Evolutionary conservation across 2,113 vertebrate species (phyloP).

Genomic region (Larimichthys polyactis): DNA sequence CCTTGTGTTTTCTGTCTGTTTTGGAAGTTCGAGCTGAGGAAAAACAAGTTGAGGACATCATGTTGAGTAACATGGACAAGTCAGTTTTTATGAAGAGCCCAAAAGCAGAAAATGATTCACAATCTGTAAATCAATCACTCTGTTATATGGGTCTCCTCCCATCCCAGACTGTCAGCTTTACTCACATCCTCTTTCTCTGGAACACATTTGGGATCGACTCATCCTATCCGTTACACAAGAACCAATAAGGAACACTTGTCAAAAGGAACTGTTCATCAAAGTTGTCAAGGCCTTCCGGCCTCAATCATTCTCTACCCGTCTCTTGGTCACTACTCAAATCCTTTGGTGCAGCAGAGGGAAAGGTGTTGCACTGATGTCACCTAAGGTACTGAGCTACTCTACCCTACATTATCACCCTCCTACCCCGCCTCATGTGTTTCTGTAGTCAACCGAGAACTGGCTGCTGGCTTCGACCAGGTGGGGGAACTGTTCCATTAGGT

Average conservation of each 20-base stretch:
- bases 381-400: slow-evolving; percentile 31
- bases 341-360: background rate
- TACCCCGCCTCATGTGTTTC: slow-evolving; percentile 7
- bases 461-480: slow-evolving; percentile 32
- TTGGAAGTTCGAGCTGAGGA: background rate
- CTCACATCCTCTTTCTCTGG: slow-evolving; percentile 5
- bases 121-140: no score
- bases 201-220: background rate
- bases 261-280: background rate
- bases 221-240: slow-evolving; percentile 24
- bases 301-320: background rate
- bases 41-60: background rate
- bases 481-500: slow-evolving; percentile 37
- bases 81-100: background rate
- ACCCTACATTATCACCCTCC: background rate
- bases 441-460: slow-evolving; percentile 20
- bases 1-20: background rate
- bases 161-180: slow-evolving; percentile 1
- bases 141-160: background rate
- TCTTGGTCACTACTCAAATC: background rate
- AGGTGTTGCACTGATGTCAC: slow-evolving; percentile 33
- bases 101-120: background rate
- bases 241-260: slow-evolving; percentile 18
- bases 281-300: slow-evolving; percentile 15
- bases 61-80: background rate